phyloP scores from a whole-genome alignment of 2,113 vertebrate species.

The Gallinago undulata region DNA sequence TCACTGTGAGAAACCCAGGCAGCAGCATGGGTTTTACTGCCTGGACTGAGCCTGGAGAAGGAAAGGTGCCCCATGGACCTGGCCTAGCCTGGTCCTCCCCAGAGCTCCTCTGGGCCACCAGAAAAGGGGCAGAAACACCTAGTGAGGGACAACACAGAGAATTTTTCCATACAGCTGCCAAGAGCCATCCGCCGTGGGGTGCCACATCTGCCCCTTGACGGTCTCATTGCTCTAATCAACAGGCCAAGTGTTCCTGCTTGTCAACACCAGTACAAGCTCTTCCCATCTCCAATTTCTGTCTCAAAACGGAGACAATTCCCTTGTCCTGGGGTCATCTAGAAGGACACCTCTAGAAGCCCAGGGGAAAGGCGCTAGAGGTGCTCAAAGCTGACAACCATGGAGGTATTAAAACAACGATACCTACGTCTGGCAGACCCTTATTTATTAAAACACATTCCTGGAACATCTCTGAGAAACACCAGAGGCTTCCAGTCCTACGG shows the following conservation, averaged over 20 bases:
- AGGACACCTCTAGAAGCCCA: neutral
- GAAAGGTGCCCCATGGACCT: rapidly evolving
- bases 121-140: neutral
- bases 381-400: rapidly evolving
- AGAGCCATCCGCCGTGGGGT: neutral
- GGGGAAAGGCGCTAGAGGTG: neutral
- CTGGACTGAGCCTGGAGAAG: neutral
- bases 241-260: neutral
- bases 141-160: neutral
- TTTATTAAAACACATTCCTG: neutral
- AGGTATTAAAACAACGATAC: neutral
- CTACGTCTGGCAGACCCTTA: neutral
- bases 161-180: neutral
- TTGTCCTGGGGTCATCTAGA: neutral
- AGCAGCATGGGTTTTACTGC: neutral
- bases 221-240: neutral
- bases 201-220: neutral
- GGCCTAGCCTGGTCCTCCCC: neutral
- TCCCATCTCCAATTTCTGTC: neutral
- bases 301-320: neutral
- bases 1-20: neutral
- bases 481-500: neutral
- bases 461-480: neutral
- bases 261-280: neutral
- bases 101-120: neutral